A percentile compares a stretch with the other conserved stretches of the same genome.
Evolutionary conservation across 2,888 invertebrate species (phyloP).

Genomic region (Dysmachus trigonus): DNA sequence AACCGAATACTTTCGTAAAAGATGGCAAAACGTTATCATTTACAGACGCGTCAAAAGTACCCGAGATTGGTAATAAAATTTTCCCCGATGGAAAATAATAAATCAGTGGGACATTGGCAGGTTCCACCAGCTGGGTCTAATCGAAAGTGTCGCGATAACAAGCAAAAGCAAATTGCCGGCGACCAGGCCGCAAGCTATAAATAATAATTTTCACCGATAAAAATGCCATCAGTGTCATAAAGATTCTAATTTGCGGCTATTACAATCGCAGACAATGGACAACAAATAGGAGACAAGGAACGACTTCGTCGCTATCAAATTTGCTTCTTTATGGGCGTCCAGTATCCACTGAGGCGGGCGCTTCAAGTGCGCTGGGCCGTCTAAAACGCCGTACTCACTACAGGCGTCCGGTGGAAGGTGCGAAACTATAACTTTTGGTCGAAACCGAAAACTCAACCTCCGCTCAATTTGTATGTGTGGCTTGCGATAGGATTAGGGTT

Average conservation of each 20-base stretch:
- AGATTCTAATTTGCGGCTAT: conserved; percentile 29
- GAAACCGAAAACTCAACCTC: not conserved
- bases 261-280: conserved; percentile 9
- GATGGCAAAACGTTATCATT: conserved; percentile 1
- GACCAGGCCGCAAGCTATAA: not conserved
- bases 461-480: not conserved
- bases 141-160: conserved; percentile 19
- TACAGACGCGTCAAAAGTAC: not conserved
- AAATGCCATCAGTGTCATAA: conserved; percentile 21
- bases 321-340: not conserved
- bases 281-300: not conserved
- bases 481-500: not conserved
- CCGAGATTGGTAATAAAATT: conserved; percentile 8
- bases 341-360: not conserved
- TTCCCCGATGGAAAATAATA: conserved; percentile 11
- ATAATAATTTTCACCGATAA: conserved; percentile 22
- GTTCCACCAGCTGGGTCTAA: not conserved
- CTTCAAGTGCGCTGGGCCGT: not conserved
- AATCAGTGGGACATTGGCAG: conserved; percentile 4
- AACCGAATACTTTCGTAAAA: not conserved
- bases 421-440: not conserved
- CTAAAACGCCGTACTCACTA: not conserved
- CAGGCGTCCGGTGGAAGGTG: not conserved
- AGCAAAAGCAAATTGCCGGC: conserved; percentile 21
- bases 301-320: not conserved